Evolutionary conservation across 1,140 invertebrate species (phyloP).

Genomic region (Hycleus phaleratus): DNA sequence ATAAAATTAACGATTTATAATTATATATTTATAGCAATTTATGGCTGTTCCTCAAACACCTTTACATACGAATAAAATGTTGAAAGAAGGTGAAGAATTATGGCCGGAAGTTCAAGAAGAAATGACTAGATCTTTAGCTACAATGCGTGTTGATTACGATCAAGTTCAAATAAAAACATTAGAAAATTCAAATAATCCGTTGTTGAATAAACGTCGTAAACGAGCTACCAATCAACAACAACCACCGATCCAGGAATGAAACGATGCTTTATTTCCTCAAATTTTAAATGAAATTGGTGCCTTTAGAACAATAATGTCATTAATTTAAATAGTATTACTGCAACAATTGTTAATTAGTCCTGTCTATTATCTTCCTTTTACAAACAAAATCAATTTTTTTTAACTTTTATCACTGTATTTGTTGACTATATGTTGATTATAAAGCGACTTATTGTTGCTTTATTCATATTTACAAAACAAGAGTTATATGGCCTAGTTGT

Average conservation of each 20-base stretch:
- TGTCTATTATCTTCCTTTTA: no score
- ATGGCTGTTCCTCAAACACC: constrained; percentile 89
- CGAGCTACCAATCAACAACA: constrained; percentile 10
- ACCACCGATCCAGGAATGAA: not conserved
- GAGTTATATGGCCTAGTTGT: no score
- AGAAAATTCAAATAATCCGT: constrained; percentile 83
- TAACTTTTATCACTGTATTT: no score
- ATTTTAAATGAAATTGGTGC: no score
- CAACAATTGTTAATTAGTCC: no score
- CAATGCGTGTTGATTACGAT: constrained; percentile 95
- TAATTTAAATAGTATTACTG: no score
- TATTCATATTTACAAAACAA: no score
- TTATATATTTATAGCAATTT: constrained; percentile 55
- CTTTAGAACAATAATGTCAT: no score
- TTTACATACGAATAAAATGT: constrained; percentile 76
- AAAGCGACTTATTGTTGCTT: no score
- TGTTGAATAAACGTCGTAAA: constrained; percentile 79
- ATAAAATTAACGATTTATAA: not conserved
- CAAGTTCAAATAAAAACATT: constrained; percentile 82
- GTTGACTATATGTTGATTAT: no score
- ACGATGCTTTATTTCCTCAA: no score
- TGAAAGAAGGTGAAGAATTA: constrained; percentile 82
- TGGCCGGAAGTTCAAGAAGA: constrained; percentile 98
- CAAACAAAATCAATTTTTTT: no score
- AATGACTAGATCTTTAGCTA: constrained; percentile 92